phyloP scores from a whole-genome alignment of 1,140 invertebrate species.

The Nasonia vitripennis region DNA sequence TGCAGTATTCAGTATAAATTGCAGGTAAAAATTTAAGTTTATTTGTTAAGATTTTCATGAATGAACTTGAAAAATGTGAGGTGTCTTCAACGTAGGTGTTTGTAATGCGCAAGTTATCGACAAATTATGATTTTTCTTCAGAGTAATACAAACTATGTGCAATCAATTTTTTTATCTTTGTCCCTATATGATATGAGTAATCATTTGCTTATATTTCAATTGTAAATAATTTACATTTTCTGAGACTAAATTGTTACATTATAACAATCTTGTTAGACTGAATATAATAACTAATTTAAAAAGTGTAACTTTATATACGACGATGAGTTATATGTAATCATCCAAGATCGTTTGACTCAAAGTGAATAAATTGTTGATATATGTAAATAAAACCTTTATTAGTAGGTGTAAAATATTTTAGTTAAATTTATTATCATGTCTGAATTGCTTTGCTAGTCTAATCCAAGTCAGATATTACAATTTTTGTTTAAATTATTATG shows the following conservation, averaged over 20 bases:
- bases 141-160: neutral
- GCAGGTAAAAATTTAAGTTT: too few relatives aligned
- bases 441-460: neutral
- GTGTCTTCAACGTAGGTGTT: slow-evolving; percentile 12
- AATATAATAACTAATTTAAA: slow-evolving; percentile 33
- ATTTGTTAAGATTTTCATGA: neutral
- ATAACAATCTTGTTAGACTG: slow-evolving; percentile 39
- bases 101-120: slow-evolving; percentile 1
- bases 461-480: neutral
- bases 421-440: slow-evolving; percentile 3
- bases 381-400: slow-evolving; percentile 48
- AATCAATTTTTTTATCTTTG: neutral
- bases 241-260: slow-evolving; percentile 18
- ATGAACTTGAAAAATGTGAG: neutral
- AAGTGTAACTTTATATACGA: neutral
- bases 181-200: neutral
- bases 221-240: slow-evolving; percentile 33
- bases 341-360: slow-evolving; percentile 21
- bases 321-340: slow-evolving; percentile 9
- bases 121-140: neutral
- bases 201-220: neutral
- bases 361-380: slow-evolving; percentile 47
- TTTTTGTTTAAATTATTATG: too few relatives aligned
- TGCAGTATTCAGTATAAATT: too few relatives aligned
- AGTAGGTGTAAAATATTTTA: slow-evolving; percentile 36